Conservation (phyloP, 2,797 vertebrate genomes). For the Avahi laniger region DNA sequence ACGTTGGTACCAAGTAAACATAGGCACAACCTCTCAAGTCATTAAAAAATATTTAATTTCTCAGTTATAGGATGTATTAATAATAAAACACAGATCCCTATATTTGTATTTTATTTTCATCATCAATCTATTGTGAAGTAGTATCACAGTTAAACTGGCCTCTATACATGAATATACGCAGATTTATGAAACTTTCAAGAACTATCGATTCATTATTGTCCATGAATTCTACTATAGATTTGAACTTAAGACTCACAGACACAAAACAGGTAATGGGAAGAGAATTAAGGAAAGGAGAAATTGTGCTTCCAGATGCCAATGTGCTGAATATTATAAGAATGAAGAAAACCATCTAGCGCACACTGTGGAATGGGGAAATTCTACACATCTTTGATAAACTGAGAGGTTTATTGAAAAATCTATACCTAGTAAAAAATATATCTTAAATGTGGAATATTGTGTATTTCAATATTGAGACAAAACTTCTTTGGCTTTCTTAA, state of each 20-base stretch:
- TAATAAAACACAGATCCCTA: neutral
- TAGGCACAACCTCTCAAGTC: neutral
- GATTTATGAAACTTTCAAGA: neutral
- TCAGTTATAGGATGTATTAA: neutral
- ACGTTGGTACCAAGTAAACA: neutral
- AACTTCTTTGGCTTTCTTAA: constrained; percentile 7
- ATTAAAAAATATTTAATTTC: neutral
- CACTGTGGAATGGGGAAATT: neutral
- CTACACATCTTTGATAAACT: neutral
- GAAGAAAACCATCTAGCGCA: neutral
- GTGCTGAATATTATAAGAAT: neutral
- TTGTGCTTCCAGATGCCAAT: neutral
- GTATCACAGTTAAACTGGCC: neutral
- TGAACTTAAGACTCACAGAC: neutral
- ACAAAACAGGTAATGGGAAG: neutral
- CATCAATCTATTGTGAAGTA: neutral
- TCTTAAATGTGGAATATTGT: neutral
- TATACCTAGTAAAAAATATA: neutral
- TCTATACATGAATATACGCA: neutral
- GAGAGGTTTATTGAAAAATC: neutral
- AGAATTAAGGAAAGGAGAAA: neutral
- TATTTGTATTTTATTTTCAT: neutral
- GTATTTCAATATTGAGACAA: neutral
- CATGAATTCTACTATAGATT: neutral
- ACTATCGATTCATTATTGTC: neutral